Evolutionary conservation across 2,113 vertebrate species (phyloP), one percentile per base, ranked within the genome.

Genomic region (Corythoichthys intestinalis): DNA sequence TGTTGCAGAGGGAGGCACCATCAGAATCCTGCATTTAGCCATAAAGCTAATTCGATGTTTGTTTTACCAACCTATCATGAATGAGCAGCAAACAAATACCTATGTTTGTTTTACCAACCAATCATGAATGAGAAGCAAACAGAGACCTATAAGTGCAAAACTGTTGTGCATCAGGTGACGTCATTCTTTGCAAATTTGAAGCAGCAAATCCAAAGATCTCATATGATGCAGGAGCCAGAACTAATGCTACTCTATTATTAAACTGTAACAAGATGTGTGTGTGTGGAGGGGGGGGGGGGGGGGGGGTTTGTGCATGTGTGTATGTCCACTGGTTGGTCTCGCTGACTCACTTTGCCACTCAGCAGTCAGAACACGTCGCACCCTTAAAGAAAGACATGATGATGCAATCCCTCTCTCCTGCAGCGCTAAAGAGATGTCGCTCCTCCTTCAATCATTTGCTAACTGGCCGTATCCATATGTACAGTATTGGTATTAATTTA

Each of bases 301-400:
- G n/a, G n/a, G n/a, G 64, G 50, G 39, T 50, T 65, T 70, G 72
- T 65, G 60, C 41, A 44, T 49, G 63, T 52, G 17, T 63, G 61
- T 46, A 39, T 66, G 66, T 66, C 57, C 68, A 58, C 69, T 65
- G 67, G 71, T 78, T 59, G 70, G 77, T 85, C 78, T 78, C 39
- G 84, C 89, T 90, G 89, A 91, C 83, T 91, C 89, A 91, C 75
- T 73, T 76, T 76, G 80, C 84, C 78, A 64, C 77, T 90, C 82
- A 67, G 86, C 87, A 91, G 81, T 85, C 88, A 10, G 63, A 75
- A 82, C 90, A 89, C 79, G 83, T 86, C 69, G 76, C 59, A 76
- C 48, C 72, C 74, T 84, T 86, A 87, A 86, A 86, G 81, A 87
- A 79, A 65, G 11, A 76, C 83, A 80, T 78, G 84, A 86, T 88